Base-by-base conservation (phyloP, 2,888 invertebrate genomes). In the Teleogryllus oceanicus region DNA sequence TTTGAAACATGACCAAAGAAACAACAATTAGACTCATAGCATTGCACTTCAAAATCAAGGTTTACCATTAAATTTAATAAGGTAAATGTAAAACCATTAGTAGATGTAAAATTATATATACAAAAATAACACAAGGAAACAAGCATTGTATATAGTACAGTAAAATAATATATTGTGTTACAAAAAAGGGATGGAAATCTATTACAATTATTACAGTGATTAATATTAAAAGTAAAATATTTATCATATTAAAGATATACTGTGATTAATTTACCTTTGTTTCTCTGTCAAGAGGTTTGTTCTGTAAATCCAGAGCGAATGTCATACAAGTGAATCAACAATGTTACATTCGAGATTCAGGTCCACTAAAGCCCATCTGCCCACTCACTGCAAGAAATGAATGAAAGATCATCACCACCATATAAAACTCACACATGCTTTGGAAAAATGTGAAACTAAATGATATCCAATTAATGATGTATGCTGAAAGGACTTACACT, bases 301-400 rank as follows among this genome's bases (percentile, higher is more conserved):
- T 88, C 81, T 91, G 89, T 18, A 82, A 92, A 89, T 37, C 92
- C 91, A 82, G 90, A 90, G 83, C 93, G 89, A 78, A 93, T 91
- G 86, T 95, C 95, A 85, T 93, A 90, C 77, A 94, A 94, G 89
- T n/a, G 93, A 92, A 85, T 96, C 96, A 87, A 94, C 92, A 49
- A 93, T 87, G 84, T 92, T 92, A 83, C 91, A 91, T 83, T 95
- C 95, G 62, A 3, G 91, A 89, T 85, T 93, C 93, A 1, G 93
- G 93, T 75, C 92, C 92, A 74, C 79, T 80, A 2, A 93, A 92
- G 1, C 92, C 93, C 83, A 91, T 91, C 84, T 93, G 91, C 85
- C 91, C 91, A 84, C 89, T 90, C 86, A 91, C 92, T 92, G 37
- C 8, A 37, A 37, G 37, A 37, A 37, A 37, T 37, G 37, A 37